Evolutionary conservation across 1,140 invertebrate species (phyloP).

Genomic region (Zaprionus ornatus): DNA sequence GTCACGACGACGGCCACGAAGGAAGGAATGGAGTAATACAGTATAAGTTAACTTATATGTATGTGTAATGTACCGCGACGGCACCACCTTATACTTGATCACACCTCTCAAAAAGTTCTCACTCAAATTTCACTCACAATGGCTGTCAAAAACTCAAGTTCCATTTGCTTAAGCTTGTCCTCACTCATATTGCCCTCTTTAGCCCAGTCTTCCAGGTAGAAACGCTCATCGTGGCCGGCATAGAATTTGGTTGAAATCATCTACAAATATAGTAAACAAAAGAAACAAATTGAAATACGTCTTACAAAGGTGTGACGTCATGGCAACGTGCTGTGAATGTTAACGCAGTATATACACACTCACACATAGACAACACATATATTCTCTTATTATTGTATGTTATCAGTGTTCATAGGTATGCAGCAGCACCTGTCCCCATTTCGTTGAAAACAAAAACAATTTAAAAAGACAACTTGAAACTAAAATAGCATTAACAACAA

Average conservation of each 20-base stretch:
- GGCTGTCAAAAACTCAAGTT: constrained; percentile 94
- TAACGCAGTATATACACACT: background rate
- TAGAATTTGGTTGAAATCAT: constrained; percentile 98
- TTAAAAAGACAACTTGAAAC: background rate
- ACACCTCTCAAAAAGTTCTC: constrained; percentile 13
- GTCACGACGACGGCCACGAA: too few relatives aligned
- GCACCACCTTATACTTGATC: background rate
- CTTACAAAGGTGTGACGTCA: constrained; percentile 39
- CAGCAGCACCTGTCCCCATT: constrained; percentile 10
- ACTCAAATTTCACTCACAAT: constrained; percentile 88
- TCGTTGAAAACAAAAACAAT: background rate
- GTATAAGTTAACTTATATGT: background rate
- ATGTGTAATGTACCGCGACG: too few relatives aligned
- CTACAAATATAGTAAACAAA: constrained; percentile 85
- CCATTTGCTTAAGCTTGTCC: constrained; percentile 91
- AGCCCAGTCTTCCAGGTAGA: constrained; percentile 95
- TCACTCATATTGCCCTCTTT: constrained; percentile 90
- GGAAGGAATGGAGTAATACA: background rate
- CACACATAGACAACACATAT: constrained; percentile 1
- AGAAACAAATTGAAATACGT: constrained; percentile 16
- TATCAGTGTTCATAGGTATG: background rate
- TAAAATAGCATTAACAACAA: constrained; percentile 27
- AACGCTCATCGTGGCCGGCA: constrained; percentile 95
- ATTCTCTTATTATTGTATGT: background rate
- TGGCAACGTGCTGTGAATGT: background rate